Evolutionary conservation across 2,888 invertebrate species (phyloP).

Genomic region (Macropis europaea): DNA sequence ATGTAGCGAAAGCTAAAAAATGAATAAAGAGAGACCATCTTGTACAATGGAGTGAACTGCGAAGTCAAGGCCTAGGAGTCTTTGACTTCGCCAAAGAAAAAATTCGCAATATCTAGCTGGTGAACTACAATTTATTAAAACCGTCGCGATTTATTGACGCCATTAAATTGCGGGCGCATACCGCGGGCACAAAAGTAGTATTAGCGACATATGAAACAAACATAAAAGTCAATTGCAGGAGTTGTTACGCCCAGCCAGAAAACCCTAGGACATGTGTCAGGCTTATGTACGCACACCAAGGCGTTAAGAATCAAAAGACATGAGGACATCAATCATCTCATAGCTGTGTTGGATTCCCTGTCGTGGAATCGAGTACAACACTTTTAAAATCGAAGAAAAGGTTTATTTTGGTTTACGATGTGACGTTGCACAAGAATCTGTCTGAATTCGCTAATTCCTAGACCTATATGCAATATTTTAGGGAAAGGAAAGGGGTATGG

Average conservation of each 20-base stretch:
- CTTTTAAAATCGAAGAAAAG: no score
- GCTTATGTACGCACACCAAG: neutral
- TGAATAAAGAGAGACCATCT: neutral
- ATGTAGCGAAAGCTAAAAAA: neutral
- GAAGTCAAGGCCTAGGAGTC: slow-evolving; percentile 20
- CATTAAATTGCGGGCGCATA: slow-evolving; percentile 6
- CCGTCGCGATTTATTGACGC: slow-evolving; percentile 5
- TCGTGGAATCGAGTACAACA: no score
- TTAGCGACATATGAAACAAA: neutral
- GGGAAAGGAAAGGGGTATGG: no score
- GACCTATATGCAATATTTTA: no score
- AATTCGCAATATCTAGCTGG: slow-evolving; percentile 4
- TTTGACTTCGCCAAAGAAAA: neutral
- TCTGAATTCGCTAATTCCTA: no score
- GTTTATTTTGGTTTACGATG: no score
- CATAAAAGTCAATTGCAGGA: neutral
- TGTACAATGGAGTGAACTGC: neutral
- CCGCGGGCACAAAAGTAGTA: neutral
- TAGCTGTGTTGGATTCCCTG: no score
- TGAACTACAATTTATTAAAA: slow-evolving; percentile 18
- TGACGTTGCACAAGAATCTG: no score
- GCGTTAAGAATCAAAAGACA: neutral
- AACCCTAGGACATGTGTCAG: neutral
- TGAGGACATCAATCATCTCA: neutral
- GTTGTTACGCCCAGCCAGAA: neutral